Percentiles rank a stretch among this genome's conserved stretches.
phyloP scores from a whole-genome alignment of 2,113 vertebrate species.

The Morone chrysops region DNA sequence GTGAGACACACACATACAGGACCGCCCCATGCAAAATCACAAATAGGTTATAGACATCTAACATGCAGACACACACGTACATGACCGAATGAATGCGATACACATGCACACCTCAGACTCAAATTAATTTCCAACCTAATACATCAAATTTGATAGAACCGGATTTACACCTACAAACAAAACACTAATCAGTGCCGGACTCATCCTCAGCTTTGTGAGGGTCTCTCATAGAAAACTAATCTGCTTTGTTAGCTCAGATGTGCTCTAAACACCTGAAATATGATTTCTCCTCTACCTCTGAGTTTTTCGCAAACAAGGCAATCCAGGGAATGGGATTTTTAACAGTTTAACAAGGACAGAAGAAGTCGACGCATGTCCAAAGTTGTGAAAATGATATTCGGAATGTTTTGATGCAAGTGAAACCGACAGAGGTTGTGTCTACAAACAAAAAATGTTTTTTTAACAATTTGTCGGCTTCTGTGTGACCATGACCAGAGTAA shows the following conservation, averaged over 20 bases:
- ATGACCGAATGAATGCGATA: too few relatives aligned
- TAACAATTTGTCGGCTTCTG: not conserved
- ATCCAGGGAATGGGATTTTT: slow-evolving; percentile 42
- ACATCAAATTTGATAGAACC: not conserved
- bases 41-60: not conserved
- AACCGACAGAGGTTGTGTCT: not conserved
- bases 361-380: slow-evolving; percentile 21
- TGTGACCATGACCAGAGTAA: slow-evolving; percentile 4
- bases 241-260: slow-evolving; percentile 49
- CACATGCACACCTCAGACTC: not conserved
- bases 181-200: slow-evolving; percentile 28
- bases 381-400: slow-evolving; percentile 4
- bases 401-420: slow-evolving; percentile 3
- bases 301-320: slow-evolving; percentile 45
- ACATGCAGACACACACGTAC: not conserved
- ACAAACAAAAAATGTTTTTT: not conserved
- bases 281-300: slow-evolving; percentile 23
- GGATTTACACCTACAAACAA: slow-evolving; percentile 1
- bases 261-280: slow-evolving; percentile 43
- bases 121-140: slow-evolving; percentile 6
- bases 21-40: not conserved
- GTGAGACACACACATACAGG: not conserved
- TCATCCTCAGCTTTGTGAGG: slow-evolving; percentile 9
- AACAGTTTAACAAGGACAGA: slow-evolving; percentile 50
- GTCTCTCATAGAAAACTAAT: slow-evolving; percentile 33